Evolutionary conservation across 2,113 vertebrate species (phyloP).

Genomic region (Tenebrosternarchus preto): DNA sequence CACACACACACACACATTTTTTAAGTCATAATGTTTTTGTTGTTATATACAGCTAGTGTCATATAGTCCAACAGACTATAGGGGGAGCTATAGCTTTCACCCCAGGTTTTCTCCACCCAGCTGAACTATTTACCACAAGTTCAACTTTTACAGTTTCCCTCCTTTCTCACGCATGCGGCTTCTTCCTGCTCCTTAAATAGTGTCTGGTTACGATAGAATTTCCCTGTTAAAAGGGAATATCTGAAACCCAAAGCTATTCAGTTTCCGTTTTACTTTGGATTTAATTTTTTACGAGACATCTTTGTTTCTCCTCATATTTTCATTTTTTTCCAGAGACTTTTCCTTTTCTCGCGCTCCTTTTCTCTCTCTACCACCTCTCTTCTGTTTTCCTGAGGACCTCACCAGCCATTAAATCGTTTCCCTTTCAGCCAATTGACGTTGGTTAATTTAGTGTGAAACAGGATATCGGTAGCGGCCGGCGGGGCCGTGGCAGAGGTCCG

Average conservation of each 20-base stretch:
- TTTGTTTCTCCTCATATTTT: conserved; percentile 45
- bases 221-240: conserved; percentile 51
- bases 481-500: conserved; percentile 8
- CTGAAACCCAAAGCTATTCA: conserved; percentile 45
- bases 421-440: conserved; percentile 55
- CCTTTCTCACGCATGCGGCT: conserved; percentile 49
- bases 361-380: not conserved
- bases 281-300: conserved; percentile 53
- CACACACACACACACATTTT: conserved; percentile 6
- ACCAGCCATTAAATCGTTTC: conserved; percentile 48
- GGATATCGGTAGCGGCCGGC: not conserved
- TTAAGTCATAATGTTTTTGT: not conserved
- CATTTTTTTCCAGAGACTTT: conserved; percentile 17
- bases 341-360: not conserved
- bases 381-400: conserved; percentile 29
- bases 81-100: not conserved
- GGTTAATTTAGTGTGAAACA: conserved; percentile 55
- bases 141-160: conserved; percentile 36
- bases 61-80: not conserved
- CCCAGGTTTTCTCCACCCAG: conserved; percentile 20
- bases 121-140: conserved; percentile 48
- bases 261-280: conserved; percentile 47
- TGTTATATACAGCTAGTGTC: not conserved
- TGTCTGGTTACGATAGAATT: conserved; percentile 49
- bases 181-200: conserved; percentile 46